Conservation (phyloP, 1,140 invertebrate genomes). For the Phymorhynchus buccinoides region DNA sequence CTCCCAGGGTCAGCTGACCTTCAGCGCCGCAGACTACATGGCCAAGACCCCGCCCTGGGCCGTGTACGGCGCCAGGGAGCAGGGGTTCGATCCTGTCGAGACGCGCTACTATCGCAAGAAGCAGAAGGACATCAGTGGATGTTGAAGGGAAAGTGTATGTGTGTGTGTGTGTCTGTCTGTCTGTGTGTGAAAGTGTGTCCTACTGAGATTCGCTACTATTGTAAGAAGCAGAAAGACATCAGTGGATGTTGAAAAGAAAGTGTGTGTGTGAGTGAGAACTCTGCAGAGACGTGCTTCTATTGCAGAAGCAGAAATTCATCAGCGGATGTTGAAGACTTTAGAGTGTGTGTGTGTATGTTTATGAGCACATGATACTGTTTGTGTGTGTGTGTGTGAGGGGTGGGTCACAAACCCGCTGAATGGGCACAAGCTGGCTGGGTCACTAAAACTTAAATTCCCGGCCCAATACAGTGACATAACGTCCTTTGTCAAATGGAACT, state of each 20-base stretch:
- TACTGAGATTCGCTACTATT: no score
- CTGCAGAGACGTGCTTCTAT: not conserved
- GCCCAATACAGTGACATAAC: no score
- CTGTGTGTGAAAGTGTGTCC: no score
- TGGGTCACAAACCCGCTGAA: no score
- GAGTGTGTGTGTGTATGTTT: no score
- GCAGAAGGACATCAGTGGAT: conserved; percentile 65
- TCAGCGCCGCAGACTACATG: conserved; percentile 78
- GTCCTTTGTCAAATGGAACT: no score
- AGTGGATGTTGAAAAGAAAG: not conserved
- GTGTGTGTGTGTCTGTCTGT: not conserved
- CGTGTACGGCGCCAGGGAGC: conserved; percentile 76
- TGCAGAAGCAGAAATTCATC: no score
- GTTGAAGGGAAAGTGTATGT: not conserved
- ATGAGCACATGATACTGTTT: no score
- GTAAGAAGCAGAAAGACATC: not conserved
- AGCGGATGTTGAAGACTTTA: no score
- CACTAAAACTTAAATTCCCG: no score
- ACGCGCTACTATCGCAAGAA: conserved; percentile 76
- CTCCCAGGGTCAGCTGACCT: conserved; percentile 71
- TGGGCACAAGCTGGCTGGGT: no score
- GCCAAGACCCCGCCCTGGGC: conserved; percentile 78
- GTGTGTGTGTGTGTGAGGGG: no score
- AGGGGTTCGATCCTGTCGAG: conserved; percentile 79
- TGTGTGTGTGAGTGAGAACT: not conserved